Base-by-base conservation (phyloP, 2,797 vertebrate genomes). In the Xiphophorus birchmanni region DNA sequence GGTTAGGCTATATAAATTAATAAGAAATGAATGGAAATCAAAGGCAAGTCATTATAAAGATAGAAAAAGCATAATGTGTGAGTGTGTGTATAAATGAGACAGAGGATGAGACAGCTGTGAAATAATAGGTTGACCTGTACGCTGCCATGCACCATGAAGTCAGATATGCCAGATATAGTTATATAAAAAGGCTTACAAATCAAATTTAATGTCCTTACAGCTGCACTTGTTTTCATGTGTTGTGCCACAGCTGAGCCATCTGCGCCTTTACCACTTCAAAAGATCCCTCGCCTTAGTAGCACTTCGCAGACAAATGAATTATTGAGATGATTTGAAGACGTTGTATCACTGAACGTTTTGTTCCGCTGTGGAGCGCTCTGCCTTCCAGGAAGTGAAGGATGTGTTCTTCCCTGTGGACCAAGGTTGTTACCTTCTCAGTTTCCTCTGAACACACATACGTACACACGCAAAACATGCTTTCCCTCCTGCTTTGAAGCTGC, bases 181-280 rank as follows among this genome's bases (percentile, higher is more conserved):
- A 8, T 17, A 32, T 69, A 58, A 78, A 65, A 77, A 69, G 21
- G 45, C 73, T 60, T 84, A 56, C 63, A 35, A 1, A 0, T 67
- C 35, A 56, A 77, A 80, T 84, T 83, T 45, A 67, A 74, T 84
- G 37, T 44, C 60, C 42, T 44, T 71, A 73, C 63, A 82, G 75
- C 72, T 79, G 83, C n/a, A 54, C 76, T 77, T 80, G 76, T 81
- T 74, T 75, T 42, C 72, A 40, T 88, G 75, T 78, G 81, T 76
- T 74, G 65, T 73, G 42, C 82, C 84, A 81, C 80, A 78, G 85
- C 79, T 77, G 80, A 78, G 84, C 92, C 93, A 93, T 93, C 92
- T 95, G 93, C 84, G 83, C 90, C 85, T 89, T 52, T 74, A 69
- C 73, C 44, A 89, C 92, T 92, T 94, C 94, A 95, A 94, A 94